These are phyloP conservation scores for Lordiphosa mommai DNA, from an alignment of 1,140 invertebrate genomes.

Conservation along the genomic window DNA sequence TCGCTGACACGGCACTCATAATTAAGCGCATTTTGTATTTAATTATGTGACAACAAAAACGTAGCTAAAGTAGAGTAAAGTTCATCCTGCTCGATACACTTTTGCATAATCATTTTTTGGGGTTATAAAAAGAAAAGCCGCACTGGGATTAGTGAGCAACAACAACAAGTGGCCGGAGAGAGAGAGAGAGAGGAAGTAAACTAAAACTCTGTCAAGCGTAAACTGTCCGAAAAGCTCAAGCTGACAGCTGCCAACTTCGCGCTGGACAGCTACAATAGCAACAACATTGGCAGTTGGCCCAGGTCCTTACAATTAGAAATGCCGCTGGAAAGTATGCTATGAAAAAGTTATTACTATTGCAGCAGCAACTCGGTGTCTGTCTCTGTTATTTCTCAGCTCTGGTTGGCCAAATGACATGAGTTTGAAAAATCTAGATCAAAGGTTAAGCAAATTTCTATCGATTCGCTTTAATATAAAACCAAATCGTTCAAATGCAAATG, in stretches of 20 bases:
- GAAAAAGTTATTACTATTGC: too few relatives aligned
- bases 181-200: not conserved
- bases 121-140: constrained; percentile 13
- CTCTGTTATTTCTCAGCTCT: too few relatives aligned
- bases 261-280: not conserved
- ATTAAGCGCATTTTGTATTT: constrained; percentile 53
- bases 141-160: constrained; percentile 9
- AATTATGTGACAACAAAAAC: constrained; percentile 30
- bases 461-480: too few relatives aligned
- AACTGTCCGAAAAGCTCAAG: constrained; percentile 14
- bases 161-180: not conserved
- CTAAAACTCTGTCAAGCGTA: constrained; percentile 15
- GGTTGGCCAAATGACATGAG: too few relatives aligned
- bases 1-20: constrained; percentile 41
- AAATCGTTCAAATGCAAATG: too few relatives aligned
- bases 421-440: too few relatives aligned
- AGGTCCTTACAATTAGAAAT: too few relatives aligned
- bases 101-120: constrained; percentile 35
- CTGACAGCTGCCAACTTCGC: constrained; percentile 4
- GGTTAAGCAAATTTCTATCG: too few relatives aligned
- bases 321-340: too few relatives aligned
- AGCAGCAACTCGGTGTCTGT: too few relatives aligned
- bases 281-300: too few relatives aligned
- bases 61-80: not conserved
- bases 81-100: not conserved